phyloP scores from a whole-genome alignment of 2,797 vertebrate genomes.

The Potorous gilbertii region DNA sequence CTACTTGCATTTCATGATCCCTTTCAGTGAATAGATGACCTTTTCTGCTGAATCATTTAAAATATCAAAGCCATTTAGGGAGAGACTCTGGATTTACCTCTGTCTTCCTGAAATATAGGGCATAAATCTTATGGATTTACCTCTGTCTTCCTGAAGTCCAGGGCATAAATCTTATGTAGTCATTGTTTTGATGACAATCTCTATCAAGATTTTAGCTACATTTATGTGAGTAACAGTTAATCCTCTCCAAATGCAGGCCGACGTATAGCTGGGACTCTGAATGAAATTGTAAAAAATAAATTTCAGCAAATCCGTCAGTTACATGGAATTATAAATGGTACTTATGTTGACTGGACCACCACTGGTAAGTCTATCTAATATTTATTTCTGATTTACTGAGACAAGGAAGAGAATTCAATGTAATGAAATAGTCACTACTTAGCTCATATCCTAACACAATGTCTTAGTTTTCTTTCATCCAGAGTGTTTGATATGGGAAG shows the following conservation, averaged over 20 bases:
- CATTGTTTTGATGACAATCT: neutral
- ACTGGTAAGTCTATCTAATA: neutral
- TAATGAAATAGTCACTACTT: neutral
- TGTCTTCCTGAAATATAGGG: neutral
- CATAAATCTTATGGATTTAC: neutral
- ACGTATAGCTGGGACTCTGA: neutral
- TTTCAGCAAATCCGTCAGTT: neutral
- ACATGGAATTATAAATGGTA: neutral
- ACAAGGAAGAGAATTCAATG: neutral
- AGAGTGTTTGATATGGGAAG: neutral
- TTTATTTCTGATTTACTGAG: neutral
- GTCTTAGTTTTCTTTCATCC: neutral
- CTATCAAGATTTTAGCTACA: neutral
- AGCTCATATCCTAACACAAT: neutral
- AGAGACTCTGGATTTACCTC: neutral
- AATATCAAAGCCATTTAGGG: neutral
- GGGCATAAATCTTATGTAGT: neutral
- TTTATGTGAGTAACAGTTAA: neutral
- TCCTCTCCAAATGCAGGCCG: neutral
- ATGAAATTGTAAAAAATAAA: neutral
- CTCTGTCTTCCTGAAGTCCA: neutral
- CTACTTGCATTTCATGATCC: neutral
- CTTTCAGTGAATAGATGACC: neutral
- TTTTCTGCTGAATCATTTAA: neutral
- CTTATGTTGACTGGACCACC: neutral